These are phyloP conservation scores for Anthonomus grandis DNA, from an alignment of 1,140 invertebrate species.

Conservation along the genomic window DNA sequence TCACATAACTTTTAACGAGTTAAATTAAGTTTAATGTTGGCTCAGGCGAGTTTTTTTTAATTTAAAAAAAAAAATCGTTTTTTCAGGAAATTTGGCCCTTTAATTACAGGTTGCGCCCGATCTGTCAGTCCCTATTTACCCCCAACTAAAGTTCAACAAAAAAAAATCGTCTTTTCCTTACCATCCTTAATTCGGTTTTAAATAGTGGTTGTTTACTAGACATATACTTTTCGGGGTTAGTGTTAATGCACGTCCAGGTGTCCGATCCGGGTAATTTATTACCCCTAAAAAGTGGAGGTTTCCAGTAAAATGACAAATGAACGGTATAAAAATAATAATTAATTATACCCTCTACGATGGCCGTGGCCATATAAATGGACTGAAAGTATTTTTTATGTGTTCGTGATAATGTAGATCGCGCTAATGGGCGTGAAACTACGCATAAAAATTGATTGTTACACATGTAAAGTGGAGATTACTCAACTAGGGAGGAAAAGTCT, in stretches of 20 bases:
- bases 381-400: constrained; percentile 22
- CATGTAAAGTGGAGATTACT: no score
- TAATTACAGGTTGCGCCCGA: constrained; percentile 15
- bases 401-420: constrained; percentile 4
- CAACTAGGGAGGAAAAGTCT: no score
- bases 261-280: constrained; percentile 17
- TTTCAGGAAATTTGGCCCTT: no score
- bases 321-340: constrained; percentile 22
- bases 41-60: no score
- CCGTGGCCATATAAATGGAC: constrained; percentile 12
- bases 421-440: constrained; percentile 14
- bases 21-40: constrained; percentile 16
- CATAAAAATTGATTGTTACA: constrained; percentile 19
- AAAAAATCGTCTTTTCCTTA: constrained; percentile 6
- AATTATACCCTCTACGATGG: constrained; percentile 11
- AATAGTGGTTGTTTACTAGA: constrained; percentile 24
- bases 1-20: constrained; percentile 5
- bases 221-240: constrained; percentile 19
- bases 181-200: constrained; percentile 23
- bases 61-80: no score
- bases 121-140: constrained; percentile 19
- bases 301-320: constrained; percentile 23
- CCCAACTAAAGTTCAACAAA: constrained; percentile 2
- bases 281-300: constrained; percentile 18
- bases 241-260: constrained; percentile 26